phyloP scores from a whole-genome alignment of 2,113 vertebrate species.

The Aspidoscelis tigris region DNA sequence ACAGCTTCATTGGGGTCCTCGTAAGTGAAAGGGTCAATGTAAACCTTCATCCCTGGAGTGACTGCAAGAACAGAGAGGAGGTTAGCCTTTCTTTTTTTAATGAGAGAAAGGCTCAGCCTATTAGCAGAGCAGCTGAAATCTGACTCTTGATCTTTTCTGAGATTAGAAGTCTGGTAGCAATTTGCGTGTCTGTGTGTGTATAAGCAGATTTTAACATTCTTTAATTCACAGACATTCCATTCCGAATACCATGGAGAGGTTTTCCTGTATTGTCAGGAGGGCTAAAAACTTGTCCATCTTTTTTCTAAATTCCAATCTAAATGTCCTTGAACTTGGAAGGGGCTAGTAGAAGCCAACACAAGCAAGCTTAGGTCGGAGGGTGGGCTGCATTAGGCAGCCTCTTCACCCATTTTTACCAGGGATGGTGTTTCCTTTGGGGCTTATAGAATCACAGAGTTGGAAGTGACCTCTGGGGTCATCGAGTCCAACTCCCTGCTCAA shows the following conservation, averaged over 20 bases:
- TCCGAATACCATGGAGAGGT: background rate
- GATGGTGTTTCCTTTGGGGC: background rate
- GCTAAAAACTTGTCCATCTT: background rate
- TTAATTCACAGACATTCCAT: background rate
- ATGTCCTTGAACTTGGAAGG: background rate
- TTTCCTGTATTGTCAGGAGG: background rate
- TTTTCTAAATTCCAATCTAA: background rate
- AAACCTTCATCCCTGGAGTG: conserved; percentile 96
- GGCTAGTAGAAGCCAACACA: background rate
- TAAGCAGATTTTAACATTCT: background rate
- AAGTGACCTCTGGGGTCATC: no score
- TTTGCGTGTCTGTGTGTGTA: background rate
- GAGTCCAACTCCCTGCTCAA: no score
- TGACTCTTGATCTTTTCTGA: background rate
- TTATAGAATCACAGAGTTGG: background rate
- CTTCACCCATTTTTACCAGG: background rate
- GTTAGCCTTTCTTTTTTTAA: background rate
- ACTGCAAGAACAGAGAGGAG: conserved; percentile 75
- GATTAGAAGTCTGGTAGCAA: background rate
- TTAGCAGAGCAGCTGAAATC: background rate
- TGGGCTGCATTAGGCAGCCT: background rate
- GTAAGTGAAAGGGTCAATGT: conserved; percentile 98
- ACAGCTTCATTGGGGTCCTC: conserved; percentile 98
- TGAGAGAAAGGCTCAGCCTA: background rate
- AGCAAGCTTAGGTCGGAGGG: background rate